Evolutionary conservation across 2,113 vertebrate species (phyloP).

Genomic region (Globicephala melas): DNA sequence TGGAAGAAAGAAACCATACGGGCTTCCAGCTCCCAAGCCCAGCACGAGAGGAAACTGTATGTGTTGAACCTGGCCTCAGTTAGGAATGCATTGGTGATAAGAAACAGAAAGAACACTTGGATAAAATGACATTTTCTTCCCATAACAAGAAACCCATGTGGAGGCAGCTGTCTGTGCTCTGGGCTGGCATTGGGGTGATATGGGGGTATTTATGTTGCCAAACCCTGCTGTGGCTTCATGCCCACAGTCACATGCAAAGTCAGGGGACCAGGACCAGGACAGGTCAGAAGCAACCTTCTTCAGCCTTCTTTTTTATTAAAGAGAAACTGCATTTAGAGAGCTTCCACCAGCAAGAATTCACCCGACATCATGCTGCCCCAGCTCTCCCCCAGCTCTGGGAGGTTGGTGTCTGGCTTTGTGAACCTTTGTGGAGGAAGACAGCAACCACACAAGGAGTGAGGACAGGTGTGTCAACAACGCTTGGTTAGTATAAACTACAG

Average conservation of each 20-base stretch:
- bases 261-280: background rate
- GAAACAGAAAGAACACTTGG: background rate
- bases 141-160: background rate
- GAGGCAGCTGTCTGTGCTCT: background rate
- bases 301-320: background rate
- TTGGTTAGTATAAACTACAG: background rate
- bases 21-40: background rate
- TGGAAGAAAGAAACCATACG: background rate
- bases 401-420: background rate
- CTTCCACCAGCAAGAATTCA: background rate
- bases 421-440: background rate
- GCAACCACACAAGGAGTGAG: too few species aligned
- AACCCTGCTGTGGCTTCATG: background rate
- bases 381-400: background rate
- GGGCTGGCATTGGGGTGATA: background rate
- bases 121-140: background rate
- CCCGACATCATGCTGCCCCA: background rate
- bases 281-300: background rate
- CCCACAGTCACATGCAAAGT: background rate
- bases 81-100: background rate
- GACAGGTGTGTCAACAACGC: background rate
- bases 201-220: background rate
- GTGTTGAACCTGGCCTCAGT: accelerated
- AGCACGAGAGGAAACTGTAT: background rate
- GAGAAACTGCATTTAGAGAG: background rate